Evolutionary conservation across 2,888 invertebrate genomes (phyloP), one percentile per base, ranked within the genome.

Genomic region (Himalopsyche kuldschensis): DNA sequence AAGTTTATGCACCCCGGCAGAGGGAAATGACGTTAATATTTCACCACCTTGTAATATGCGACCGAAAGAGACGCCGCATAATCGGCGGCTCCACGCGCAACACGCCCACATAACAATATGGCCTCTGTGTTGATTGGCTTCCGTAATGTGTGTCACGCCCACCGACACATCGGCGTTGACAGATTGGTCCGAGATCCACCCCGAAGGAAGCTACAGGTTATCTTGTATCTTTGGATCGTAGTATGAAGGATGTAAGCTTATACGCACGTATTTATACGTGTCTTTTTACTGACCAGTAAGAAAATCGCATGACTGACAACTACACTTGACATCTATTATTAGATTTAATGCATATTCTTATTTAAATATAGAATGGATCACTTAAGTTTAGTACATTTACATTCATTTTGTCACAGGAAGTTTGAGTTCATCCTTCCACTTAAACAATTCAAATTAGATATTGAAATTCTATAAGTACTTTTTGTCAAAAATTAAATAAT

Each of bases 61-160:
- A 85, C 86, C 88, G 88, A 84, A 55, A 47, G 82, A 80, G 78
- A 84, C 80, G 41, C 47, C 47, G 78, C 24, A 46, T 31, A 20
- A 80, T 79, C 80, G 79, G 78, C 77, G 78, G 78, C 79, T 63
- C 63, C 69, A 75, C 41, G 77, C 63, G 55, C 85, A 88, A 92
- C 90, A 92, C 93, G 93, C 94, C 94, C 91, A 89, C 88, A 90
- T 91, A 91, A 92, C 93, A 94, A 94, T 92, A 94, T 94, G 94
- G 94, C 94, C 93, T 91, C 88, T 88, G 87, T 89, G 90, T 90
- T 91, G 93, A 94, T 94, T 94, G 93, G 94, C 91, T 91, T 91
- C 89, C 86, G 87, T 87, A 87, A 87, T 87, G 85, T 85, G 87
- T 87, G 88, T 86, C 88, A 88, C 90, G 89, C 89, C 90, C 89